Conservation (phyloP, 1,140 invertebrate species). For the Ostrea denselamellosa region DNA sequence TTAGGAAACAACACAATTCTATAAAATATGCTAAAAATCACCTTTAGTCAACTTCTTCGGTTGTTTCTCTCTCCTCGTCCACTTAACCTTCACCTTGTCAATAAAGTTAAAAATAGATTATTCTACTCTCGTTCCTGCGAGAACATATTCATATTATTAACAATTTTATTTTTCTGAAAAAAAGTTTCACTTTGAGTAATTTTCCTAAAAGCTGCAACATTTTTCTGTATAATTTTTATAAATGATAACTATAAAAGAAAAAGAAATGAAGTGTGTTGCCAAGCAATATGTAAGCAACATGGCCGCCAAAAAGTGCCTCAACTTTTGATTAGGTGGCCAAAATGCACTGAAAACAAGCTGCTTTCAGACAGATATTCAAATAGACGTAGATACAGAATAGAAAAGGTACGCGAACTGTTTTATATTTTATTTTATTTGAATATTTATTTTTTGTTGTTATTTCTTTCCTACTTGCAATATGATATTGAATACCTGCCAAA, state of each 20-base stretch:
- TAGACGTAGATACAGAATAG: not conserved
- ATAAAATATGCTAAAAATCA: not conserved
- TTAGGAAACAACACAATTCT: not conserved
- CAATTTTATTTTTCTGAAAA: not conserved
- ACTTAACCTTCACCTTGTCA: slow-evolving; percentile 52
- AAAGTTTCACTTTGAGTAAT: not conserved
- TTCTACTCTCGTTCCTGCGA: slow-evolving; percentile 32
- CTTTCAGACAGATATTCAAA: not conserved
- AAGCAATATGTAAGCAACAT: slow-evolving; percentile 55
- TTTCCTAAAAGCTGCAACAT: not conserved
- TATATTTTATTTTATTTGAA: not conserved
- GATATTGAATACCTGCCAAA: slow-evolving; percentile 8
- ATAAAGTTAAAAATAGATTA: slow-evolving; percentile 17
- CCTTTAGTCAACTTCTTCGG: not conserved
- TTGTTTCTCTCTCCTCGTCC: not conserved
- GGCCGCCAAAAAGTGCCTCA: slow-evolving; percentile 46
- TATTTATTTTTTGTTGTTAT: not conserved
- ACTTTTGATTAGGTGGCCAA: slow-evolving; percentile 26
- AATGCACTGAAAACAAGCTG: slow-evolving; percentile 14
- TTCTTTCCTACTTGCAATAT: not conserved
- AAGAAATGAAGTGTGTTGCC: slow-evolving; percentile 26
- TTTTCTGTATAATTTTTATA: not conserved
- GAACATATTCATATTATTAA: not conserved
- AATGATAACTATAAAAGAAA: not conserved
- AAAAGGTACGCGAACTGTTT: not conserved